Evolutionary conservation across 2,888 invertebrate species (phyloP), one percentile per base, ranked within the genome.

Genomic region (Labia minor): DNA sequence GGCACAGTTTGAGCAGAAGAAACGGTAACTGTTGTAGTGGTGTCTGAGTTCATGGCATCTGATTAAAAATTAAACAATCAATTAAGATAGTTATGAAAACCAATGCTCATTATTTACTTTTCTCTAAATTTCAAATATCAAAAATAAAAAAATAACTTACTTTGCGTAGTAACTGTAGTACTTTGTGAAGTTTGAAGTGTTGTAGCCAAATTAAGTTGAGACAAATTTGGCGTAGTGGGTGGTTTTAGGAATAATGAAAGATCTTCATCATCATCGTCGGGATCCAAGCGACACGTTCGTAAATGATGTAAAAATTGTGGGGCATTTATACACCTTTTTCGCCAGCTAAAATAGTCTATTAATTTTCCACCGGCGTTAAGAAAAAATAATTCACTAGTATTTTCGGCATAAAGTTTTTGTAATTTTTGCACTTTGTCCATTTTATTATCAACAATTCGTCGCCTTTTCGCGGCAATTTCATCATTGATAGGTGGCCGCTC

Each of bases 271-370:
- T 81, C 79, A 71, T 81, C 82, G 71, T 85, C 82, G 70, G 83
- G 81, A 73, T 86, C 85, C 73, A 89, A 82, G 69, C 83, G 83
- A 73, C 88, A 85, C 74, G 89, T 86, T 74, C 87, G 87, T 72
- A 90, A 80, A 77, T 90, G 92, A 66, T 86, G 83, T 69, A 87
- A 76, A 75, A 90, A 87, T 76, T 87, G 87, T 69, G 87, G 85
- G 71, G 86, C 84, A 68, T 89, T 85, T 2, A 49, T 49, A 71
- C 91, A 88, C 73, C 88, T 82, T 78, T 91, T 92, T 72, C 88
- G 87, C 89, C 92, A 95, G 72, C 84, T 81, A 72, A 85, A 85
- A 78, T 88, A 91, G 77, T 95, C 95, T 85, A 92, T 87, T 82
- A 94, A 86, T 79, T 92, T 91, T 70, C 92, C 91, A 72, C 89